Evolutionary conservation across 2,888 invertebrate genomes (phyloP), one percentile per base, ranked within the genome.

Genomic region (Phortica okadai): DNA sequence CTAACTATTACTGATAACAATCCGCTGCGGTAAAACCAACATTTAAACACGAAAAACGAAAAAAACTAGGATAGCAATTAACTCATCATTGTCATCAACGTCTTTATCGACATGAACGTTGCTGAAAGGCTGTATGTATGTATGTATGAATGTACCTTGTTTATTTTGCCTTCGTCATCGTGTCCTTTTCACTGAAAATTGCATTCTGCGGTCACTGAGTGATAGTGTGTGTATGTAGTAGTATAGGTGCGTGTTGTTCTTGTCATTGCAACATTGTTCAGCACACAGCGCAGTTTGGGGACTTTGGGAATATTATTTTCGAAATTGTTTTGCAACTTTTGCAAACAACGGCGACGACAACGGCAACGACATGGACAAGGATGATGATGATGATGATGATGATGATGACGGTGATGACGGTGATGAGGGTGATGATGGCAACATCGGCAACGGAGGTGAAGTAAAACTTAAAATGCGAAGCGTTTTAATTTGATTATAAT

Each of bases 401-500:
- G 21, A n/a, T n/a, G n/a, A 21, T 21, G 21, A 21, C 0, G 21
- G 21, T 21, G 21, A 21, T 21, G 21, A 21, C 1, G 21, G 21
- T n/a, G n/a, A 21, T 21, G 21, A 21, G 21, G 21, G 21, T 21
- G 21, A 21, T 21, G 21, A 21, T 21, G 21, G 21, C 21, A 21
- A 21, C 21, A 21, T 21, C 21, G 21, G 21, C 21, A 21, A 21
- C 21, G 21, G 21, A 21, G 21, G 21, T 21, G 21, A 21, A 21
- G 21, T 21, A 21, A 21, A 21, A 21, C 21, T 21, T 21, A 21
- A 21, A 21, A 21, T 21, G 21, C 21, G 21, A 21, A 21, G 59
- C 21, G n/a, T 59, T 59, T 59, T 59, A 59, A 59, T 59, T 59
- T 59, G 59, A 59, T 59, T 59, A 59, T 59, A 59, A 59, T 59